These are phyloP conservation scores for Sarcophaga peregrina DNA, from an alignment of 1,140 invertebrate species.

Conservation along the genomic window DNA sequence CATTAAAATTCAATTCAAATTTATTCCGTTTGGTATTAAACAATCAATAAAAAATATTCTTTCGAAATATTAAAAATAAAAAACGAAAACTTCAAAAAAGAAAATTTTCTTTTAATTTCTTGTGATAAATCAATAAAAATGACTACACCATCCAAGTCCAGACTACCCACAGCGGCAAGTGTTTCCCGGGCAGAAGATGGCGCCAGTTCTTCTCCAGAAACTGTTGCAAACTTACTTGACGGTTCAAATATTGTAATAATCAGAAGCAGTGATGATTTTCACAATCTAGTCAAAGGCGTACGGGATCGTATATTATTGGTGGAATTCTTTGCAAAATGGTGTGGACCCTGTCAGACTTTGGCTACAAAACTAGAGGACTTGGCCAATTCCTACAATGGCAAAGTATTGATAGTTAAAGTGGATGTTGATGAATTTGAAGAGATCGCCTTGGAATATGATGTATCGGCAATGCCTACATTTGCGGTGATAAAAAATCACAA, in stretches of 20 bases:
- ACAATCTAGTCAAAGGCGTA: constrained; percentile 72
- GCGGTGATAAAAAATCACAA: constrained; percentile 30
- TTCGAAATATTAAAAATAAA: not conserved
- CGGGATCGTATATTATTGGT: constrained; percentile 79
- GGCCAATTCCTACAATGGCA: constrained; percentile 65
- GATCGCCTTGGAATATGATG: constrained; percentile 68
- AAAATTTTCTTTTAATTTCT: constrained; percentile 4
- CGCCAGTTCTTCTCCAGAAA: not conserved
- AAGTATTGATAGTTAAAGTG: constrained; percentile 59
- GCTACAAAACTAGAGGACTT: constrained; percentile 81
- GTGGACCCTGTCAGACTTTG: constrained; percentile 93
- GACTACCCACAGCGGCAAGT: not conserved
- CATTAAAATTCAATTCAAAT: too few relatives aligned
- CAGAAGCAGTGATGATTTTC: constrained; percentile 68
- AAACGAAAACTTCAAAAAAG: not conserved
- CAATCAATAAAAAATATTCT: too few relatives aligned
- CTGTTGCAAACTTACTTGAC: not conserved
- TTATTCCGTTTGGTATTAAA: too few relatives aligned
- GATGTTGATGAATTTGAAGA: constrained; percentile 39
- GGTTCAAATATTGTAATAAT: constrained; percentile 8
- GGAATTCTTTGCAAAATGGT: constrained; percentile 84
- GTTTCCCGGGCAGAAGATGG: not conserved
- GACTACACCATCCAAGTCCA: not conserved
- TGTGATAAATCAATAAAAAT: not conserved
- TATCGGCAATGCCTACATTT: constrained; percentile 28